phyloP scores from a whole-genome alignment of 1,140 invertebrate genomes.

The Polyergus mexicanus region DNA sequence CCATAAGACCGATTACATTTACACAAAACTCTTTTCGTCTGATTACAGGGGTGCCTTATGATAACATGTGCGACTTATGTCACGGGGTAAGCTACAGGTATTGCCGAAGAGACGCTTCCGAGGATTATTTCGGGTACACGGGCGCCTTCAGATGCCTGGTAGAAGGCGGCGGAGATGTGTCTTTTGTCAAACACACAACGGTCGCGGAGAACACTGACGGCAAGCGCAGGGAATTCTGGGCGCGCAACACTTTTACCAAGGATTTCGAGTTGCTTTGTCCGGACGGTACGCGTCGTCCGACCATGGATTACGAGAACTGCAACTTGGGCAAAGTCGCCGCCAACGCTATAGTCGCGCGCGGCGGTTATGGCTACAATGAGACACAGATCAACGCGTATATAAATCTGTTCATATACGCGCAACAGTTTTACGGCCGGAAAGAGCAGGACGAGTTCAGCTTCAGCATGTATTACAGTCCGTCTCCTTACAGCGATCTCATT shows the following conservation, averaged over 20 bases:
- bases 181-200: constrained; percentile 97
- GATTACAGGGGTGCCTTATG: constrained; percentile 90
- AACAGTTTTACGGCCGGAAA: constrained; percentile 95
- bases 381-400: constrained; percentile 94
- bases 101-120: constrained; percentile 94
- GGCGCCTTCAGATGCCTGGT: constrained; percentile 97
- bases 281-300: constrained; percentile 93
- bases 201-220: constrained; percentile 97
- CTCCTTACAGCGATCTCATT: constrained; percentile 94
- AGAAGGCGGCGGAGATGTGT: constrained; percentile 97
- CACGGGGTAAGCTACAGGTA: constrained; percentile 94
- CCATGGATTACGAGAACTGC: constrained; percentile 93
- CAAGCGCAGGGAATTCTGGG: constrained; percentile 96
- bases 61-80: constrained; percentile 97
- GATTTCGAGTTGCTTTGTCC: constrained; percentile 98
- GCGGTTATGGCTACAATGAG: constrained; percentile 91
- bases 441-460: constrained; percentile 95
- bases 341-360: constrained; percentile 96
- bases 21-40: background rate
- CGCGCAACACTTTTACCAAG: constrained; percentile 95
- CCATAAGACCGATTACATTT: background rate
- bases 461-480: constrained; percentile 94
- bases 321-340: constrained; percentile 97
- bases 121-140: constrained; percentile 94
- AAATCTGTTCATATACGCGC: constrained; percentile 96